Percentiles rank a stretch among this genome's conserved stretches.
These are phyloP conservation scores for Aspiorhynchus laticeps DNA, from an alignment of 2,113 vertebrate species.

Conservation along the genomic window DNA sequence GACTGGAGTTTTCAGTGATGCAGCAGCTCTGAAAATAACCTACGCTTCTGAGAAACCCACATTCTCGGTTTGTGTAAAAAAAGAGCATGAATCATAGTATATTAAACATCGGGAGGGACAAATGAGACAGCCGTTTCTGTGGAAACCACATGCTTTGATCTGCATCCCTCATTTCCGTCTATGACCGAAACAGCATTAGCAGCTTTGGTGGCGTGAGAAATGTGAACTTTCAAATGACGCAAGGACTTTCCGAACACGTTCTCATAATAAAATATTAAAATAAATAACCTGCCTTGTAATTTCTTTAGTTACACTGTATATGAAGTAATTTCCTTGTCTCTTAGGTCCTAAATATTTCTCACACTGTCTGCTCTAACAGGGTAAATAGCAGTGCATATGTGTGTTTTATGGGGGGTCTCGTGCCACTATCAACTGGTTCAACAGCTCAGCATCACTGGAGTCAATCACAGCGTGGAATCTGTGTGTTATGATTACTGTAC, in stretches of 20 bases:
- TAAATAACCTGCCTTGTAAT: background rate
- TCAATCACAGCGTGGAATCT: slow-evolving; percentile 18
- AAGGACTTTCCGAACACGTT: background rate
- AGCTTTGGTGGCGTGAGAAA: background rate
- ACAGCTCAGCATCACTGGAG: background rate
- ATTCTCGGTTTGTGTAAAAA: slow-evolving; percentile 54
- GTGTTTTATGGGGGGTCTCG: background rate
- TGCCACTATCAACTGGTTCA: slow-evolving; percentile 20
- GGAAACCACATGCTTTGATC: slow-evolving; percentile 59
- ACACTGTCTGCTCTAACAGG: background rate
- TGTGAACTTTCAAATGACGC: background rate
- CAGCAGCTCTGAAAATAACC: slow-evolving; percentile 1
- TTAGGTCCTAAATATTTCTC: background rate
- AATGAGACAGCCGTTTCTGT: slow-evolving; percentile 38
- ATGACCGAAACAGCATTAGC: background rate
- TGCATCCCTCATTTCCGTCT: slow-evolving; percentile 62
- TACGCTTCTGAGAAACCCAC: slow-evolving; percentile 38
- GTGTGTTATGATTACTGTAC: slow-evolving; percentile 8
- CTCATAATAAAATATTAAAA: background rate
- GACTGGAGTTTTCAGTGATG: slow-evolving; percentile 22
- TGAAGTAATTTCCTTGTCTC: background rate
- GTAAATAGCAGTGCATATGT: background rate
- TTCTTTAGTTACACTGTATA: background rate
- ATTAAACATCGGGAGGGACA: slow-evolving; percentile 7
- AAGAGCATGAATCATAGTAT: background rate